Base-by-base conservation (phyloP, 2,797 vertebrate genomes). In the Prunella strophiata region DNA sequence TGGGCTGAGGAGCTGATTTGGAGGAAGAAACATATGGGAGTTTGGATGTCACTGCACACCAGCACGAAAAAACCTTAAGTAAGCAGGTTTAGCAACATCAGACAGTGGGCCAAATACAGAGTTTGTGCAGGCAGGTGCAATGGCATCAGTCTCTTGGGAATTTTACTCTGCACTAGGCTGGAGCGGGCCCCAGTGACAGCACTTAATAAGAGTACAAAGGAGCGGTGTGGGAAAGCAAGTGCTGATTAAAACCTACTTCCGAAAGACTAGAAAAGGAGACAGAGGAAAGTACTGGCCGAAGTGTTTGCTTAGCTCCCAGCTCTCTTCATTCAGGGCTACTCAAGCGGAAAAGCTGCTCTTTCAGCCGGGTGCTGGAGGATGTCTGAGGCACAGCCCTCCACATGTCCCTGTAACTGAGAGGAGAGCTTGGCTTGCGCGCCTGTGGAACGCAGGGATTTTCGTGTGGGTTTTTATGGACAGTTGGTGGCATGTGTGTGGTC, bases 251-350 rank as follows among this genome's bases (percentile, higher is more conserved):
- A 87, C 52, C 15, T 52, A 82, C 85, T 95, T 96, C 95, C 48
- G 59, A 95, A 94, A 91, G 80, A 47, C 62, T 52, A 47, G 88
- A 91, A 88, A 92, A 86, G 79, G 89, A 88, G 80, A 88, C 1
- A 43, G 93, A 85, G 80, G 75, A 74, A 94, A 95, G 89, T 13
- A 66, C 88, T 85, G 90, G 74, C 80, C 83, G 3, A 77, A 95
- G 91, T 95, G 88, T 97, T 96, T 96, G 93, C 85, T 95, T 93
- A 94, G 83, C 95, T 96, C 89, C 92, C 55, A 75, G 78, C 72
- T 88, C 75, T 85, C 95, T 75, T 92, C 93, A 85, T 96, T 96
- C 91, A 91, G 73, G 62, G 57, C 68, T 96, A 95, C 93, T 97
- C 93, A 93, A 80, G 90, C 2, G 1, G 70, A 89, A 86, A 91